These are phyloP conservation scores for Barypeithes pellucidus DNA, from an alignment of 2,888 invertebrate species.

Conservation along the genomic window DNA sequence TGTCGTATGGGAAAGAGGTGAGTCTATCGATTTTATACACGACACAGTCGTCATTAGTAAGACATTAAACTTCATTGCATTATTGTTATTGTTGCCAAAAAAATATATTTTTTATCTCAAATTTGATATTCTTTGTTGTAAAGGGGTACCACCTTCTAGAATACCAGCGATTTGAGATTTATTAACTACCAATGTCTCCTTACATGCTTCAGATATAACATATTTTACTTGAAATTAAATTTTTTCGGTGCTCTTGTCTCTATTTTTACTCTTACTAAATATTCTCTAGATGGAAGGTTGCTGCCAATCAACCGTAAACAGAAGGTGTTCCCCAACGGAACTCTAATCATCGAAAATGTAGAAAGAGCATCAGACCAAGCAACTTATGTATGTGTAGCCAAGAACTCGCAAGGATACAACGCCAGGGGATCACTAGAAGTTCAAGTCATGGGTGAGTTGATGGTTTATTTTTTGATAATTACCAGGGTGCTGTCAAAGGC, in stretches of 20 bases:
- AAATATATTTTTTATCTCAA: too few relatives aligned
- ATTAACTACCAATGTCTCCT: too few relatives aligned
- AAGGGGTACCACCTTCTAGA: too few relatives aligned
- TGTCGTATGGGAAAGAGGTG: slow-evolving; percentile 96
- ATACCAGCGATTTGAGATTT: too few relatives aligned
- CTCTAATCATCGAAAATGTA: slow-evolving; percentile 94
- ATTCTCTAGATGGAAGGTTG: slow-evolving; percentile 80
- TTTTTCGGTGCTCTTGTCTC: not conserved
- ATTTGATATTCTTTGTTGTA: too few relatives aligned
- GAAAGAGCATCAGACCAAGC: slow-evolving; percentile 94
- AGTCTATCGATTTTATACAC: too few relatives aligned
- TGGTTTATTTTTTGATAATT: slow-evolving; percentile 19
- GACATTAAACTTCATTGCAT: too few relatives aligned
- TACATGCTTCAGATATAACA: too few relatives aligned
- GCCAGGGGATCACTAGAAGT: slow-evolving; percentile 92
- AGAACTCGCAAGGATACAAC: slow-evolving; percentile 92
- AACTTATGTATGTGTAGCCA: slow-evolving; percentile 94
- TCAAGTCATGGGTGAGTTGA: slow-evolving; percentile 95
- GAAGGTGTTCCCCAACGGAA: slow-evolving; percentile 94
- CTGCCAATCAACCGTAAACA: slow-evolving; percentile 96
- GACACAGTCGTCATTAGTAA: too few relatives aligned
- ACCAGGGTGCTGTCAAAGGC: slow-evolving; percentile 39
- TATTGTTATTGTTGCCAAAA: too few relatives aligned
- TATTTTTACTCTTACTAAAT: not conserved
- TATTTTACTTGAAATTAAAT: too few relatives aligned